These are phyloP conservation scores for Myotis lucifugus DNA, from an alignment of 2,113 vertebrate species.

Conservation along the genomic window DNA sequence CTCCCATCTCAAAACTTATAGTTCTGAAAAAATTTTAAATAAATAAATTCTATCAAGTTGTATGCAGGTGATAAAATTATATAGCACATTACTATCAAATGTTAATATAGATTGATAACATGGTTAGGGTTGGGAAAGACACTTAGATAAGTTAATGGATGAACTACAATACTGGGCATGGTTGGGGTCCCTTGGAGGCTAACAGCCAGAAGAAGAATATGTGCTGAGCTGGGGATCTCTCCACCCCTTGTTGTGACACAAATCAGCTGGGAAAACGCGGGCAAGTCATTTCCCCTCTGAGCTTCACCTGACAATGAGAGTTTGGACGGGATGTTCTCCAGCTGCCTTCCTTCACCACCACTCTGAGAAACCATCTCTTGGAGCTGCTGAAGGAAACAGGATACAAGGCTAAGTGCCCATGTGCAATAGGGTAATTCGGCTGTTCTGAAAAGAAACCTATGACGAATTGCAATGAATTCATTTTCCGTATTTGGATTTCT, in stretches of 20 bases:
- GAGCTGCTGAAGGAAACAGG: neutral
- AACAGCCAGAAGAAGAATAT: neutral
- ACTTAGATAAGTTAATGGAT: neutral
- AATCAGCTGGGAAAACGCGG: neutral
- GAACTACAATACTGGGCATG: neutral
- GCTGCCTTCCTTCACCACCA: neutral
- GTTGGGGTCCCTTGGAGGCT: neutral
- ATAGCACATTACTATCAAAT: neutral
- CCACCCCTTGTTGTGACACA: neutral
- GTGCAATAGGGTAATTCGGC: neutral
- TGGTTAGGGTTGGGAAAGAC: neutral
- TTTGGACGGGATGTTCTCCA: neutral
- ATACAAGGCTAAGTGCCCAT: neutral
- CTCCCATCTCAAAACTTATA: neutral
- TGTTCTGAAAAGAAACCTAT: neutral
- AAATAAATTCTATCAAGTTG: neutral
- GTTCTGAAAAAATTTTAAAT: neutral
- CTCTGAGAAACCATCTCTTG: constrained; percentile 11
- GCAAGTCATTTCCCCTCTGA: neutral
- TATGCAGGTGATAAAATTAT: neutral
- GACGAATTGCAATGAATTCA: neutral
- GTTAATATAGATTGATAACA: neutral
- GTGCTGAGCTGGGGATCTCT: neutral
- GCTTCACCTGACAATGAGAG: neutral
- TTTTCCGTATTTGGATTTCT: neutral